Evolutionary conservation across 2,113 vertebrate genomes (phyloP), one percentile per base, ranked within the genome.

Genomic region (Myiozetetes cayanensis): DNA sequence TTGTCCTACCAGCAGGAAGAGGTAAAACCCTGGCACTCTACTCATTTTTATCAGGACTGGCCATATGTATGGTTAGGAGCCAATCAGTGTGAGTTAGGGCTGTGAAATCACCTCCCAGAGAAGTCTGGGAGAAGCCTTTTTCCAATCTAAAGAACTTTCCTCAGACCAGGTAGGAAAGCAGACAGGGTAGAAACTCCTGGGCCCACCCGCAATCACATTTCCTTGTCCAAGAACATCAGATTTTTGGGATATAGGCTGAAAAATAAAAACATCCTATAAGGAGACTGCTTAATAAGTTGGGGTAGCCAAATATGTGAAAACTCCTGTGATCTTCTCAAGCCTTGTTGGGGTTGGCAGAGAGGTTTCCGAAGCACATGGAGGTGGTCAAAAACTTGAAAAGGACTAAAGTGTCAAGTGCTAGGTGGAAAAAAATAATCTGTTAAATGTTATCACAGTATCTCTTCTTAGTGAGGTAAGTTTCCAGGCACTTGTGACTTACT

Each of bases 201-300:
- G 96, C 94, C 96, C 97, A 98, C 96, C 95, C 95, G 21, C 94
- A 94, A 84, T 96, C 88, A 91, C 52, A 49, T 96, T 96, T 97
- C 89, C 74, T 95, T 82, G 90, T 97, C 96, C 97, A 98, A 97
- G 95, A 97, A 97, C 96, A 97, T 97, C 95, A 97, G 75, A 92
- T 89, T 97, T 97, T 95, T 95, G 96, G 96, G 93, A 94, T 97
- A 90, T 80, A 95, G 93, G 59, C 72, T 96, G 86, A 96, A 98
- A 98, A 97, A 97, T 93, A 96, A 97, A 98, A 97, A 97, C 97
- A 97, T 97, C 96, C 93, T 97, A 96, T 87, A 95, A 97, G 96
- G 95, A 97, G 95, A 89, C 95, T 97, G 87, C 95, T 96, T 97
- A 97, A 96, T 96, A 96, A 89, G 67, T 27, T 63, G 73, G 81